Percentiles rank a stretch among this genome's conserved stretches.
phyloP scores from a whole-genome alignment of 2,888 invertebrate genomes.

The Camptogramma bilineatum region DNA sequence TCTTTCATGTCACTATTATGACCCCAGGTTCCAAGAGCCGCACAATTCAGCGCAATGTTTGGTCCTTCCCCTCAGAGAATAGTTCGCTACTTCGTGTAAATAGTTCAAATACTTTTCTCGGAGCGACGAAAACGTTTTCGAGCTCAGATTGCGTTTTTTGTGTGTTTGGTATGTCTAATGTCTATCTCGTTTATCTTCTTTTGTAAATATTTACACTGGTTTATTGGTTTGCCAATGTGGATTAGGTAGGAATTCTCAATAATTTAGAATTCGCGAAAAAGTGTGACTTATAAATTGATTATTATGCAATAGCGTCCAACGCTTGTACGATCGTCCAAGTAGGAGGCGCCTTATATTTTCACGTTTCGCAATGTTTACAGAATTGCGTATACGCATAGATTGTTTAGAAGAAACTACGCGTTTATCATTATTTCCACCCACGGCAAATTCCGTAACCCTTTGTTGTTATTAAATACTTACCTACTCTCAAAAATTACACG shows the following conservation, averaged over 20 bases:
- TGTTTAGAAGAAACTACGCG: constrained; percentile 10
- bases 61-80: constrained; percentile 41
- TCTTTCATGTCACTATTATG: constrained; percentile 52
- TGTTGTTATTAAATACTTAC: background rate
- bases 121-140: constrained; percentile 25
- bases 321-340: background rate
- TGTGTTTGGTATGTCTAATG: constrained; percentile 36
- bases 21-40: constrained; percentile 40
- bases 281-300: background rate
- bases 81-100: constrained; percentile 37
- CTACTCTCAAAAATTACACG: background rate
- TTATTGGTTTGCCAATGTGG: constrained; percentile 28
- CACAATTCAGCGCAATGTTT: constrained; percentile 45
- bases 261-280: background rate
- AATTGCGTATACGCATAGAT: background rate
- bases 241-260: background rate
- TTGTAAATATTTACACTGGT: constrained; percentile 29
- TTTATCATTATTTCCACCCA: constrained; percentile 1
- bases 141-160: constrained; percentile 42
- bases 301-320: background rate
- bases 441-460: background rate
- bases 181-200: constrained; percentile 30
- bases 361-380: background rate
- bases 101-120: constrained; percentile 37
- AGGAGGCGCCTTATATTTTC: background rate